phyloP scores from a whole-genome alignment of 2,888 invertebrate species.

The Noctua comes region DNA sequence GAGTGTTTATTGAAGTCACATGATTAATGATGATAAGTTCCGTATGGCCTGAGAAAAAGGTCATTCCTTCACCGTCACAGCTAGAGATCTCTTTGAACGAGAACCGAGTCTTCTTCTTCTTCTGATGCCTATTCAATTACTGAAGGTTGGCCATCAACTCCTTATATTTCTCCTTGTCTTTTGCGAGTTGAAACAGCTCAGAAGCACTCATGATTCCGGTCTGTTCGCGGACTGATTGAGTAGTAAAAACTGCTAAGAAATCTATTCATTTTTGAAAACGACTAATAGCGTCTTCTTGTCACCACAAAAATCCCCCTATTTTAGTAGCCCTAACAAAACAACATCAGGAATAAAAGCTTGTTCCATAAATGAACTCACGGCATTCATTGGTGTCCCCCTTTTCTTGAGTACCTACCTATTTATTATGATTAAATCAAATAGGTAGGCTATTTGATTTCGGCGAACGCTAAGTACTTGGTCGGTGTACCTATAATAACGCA shows the following conservation, averaged over 20 bases:
- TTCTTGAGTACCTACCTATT: not conserved
- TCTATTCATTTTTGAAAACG: not conserved
- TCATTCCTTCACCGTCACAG: not conserved
- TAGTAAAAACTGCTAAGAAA: not conserved
- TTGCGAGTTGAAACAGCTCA: not conserved
- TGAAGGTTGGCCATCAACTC: not conserved
- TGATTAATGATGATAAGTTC: not conserved
- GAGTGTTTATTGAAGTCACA: constrained; percentile 1
- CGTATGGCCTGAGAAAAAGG: not conserved
- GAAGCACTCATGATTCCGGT: not conserved
- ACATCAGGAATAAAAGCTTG: not conserved
- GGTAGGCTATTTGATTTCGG: not conserved
- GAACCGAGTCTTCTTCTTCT: not conserved
- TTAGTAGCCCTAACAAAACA: not conserved
- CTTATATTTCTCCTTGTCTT: not conserved
- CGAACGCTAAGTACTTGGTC: not conserved
- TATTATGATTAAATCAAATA: too few species aligned
- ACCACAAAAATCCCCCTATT: not conserved
- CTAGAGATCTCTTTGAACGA: not conserved
- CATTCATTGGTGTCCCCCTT: not conserved
- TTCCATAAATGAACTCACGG: not conserved
- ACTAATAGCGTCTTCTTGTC: not conserved
- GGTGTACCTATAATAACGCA: not conserved
- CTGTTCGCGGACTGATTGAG: not conserved
- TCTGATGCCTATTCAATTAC: not conserved